phyloP scores from a whole-genome alignment of 2,797 vertebrate genomes.

The Leuciscus waleckii region DNA sequence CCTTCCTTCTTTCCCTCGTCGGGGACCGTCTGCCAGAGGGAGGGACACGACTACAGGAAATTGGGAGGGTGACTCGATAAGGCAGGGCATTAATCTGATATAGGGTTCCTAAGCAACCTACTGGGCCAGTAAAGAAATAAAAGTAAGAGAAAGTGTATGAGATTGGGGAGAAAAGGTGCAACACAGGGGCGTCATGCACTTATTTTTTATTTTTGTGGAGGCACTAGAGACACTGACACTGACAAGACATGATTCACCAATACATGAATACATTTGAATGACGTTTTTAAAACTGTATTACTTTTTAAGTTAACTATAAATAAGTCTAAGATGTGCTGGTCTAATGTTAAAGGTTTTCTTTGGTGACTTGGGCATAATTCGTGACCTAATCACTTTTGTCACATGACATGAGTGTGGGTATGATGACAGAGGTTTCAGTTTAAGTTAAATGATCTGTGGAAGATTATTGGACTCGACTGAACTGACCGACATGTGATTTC shows the following conservation, averaged over 20 bases:
- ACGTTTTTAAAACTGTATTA: neutral
- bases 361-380: neutral
- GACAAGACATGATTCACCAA: neutral
- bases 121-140: conserved; percentile 58
- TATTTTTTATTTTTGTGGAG: neutral
- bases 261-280: neutral
- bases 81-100: conserved; percentile 74
- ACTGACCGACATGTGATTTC: neutral
- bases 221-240: neutral
- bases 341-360: neutral
- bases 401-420: neutral
- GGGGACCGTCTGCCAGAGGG: conserved; percentile 72
- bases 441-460: neutral
- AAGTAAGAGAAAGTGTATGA: conserved; percentile 59
- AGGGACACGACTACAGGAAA: conserved; percentile 77
- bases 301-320: no score
- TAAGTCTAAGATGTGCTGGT: neutral
- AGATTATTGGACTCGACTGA: neutral
- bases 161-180: conserved; percentile 46
- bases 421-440: neutral
- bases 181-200: neutral
- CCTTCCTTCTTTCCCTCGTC: neutral
- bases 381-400: neutral
- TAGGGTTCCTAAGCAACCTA: conserved; percentile 78
- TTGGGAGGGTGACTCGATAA: conserved; percentile 81